Evolutionary conservation across 2,888 invertebrate genomes (phyloP), one percentile per base, ranked within the genome.

Genomic region (Galerucella nymphaeae): DNA sequence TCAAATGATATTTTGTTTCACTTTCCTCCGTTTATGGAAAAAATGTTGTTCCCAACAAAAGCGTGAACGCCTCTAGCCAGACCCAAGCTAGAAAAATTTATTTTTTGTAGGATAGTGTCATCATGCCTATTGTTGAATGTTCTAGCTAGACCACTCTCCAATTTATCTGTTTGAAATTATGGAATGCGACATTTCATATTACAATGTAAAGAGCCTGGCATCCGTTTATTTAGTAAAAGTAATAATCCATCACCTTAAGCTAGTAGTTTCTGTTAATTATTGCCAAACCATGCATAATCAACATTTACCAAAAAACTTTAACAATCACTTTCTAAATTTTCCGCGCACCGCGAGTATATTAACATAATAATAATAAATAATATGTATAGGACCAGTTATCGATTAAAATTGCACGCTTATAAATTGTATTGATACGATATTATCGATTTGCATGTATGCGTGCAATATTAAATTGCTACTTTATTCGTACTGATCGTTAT

Each of bases 391-490:
- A 62, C 73, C 71, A 71, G 76, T 67, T 74, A 75, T 71, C 76
- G 75, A 76, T 75, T 69, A 75, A 73, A 72, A 73, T 18, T 75
- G 70, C 71, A 75, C 73, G 72, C 69, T 48, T 72, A 70, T 63
- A 70, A 70, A 71, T 48, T 53, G 57, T 66, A 61, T 77, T 76
- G 77, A 77, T 79, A 79, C 78, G 79, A 80, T 78, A 80, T 81
- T 81, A 81, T 79, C 81, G 79, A 81, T 81, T 81, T 80, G 79
- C 80, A 80, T 80, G 80, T 77, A 70, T 77, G 80, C 81, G 80
- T 82, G 82, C 82, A 82, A 81, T 81, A 78, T 80, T 81, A 82
- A 82, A 82, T 81, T 81, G 80, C 80, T 80, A 82, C 80, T 81
- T 80, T 78, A 80, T 81, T 78, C 74, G 64, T 62, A 66, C 65